phyloP scores from a whole-genome alignment of 2,797 vertebrate species.

The Periophthalmus magnuspinnatus region DNA sequence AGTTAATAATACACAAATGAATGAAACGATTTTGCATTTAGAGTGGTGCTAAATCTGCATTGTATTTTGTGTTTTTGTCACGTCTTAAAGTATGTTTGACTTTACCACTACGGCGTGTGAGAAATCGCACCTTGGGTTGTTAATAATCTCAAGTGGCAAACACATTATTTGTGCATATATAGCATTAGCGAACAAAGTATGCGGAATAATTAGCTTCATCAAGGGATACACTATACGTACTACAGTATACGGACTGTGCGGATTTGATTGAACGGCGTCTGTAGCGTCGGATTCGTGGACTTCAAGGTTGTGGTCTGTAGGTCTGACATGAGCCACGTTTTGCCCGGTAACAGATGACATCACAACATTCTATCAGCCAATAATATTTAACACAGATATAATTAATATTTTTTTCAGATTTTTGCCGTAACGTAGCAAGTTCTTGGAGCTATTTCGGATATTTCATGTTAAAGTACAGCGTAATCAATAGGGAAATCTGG shows the following conservation, averaged over 20 bases:
- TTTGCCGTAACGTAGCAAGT: too few species aligned
- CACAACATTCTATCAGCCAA: too few species aligned
- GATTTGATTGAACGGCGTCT: not conserved
- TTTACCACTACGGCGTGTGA: not conserved
- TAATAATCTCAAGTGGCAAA: not conserved
- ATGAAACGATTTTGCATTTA: not conserved
- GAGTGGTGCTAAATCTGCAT: not conserved
- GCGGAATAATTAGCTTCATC: not conserved
- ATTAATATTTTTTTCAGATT: too few species aligned
- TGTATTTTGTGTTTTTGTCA: not conserved
- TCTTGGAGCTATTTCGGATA: too few species aligned
- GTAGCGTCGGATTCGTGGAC: not conserved
- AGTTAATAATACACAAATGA: not conserved
- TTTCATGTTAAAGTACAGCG: too few species aligned
- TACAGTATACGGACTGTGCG: not conserved
- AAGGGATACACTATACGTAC: conserved; percentile 3
- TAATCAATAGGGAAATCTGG: too few species aligned
- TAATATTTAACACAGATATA: too few species aligned
- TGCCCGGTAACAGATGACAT: too few species aligned
- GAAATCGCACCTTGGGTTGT: not conserved
- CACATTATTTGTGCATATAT: conserved; percentile 2
- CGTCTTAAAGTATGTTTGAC: not conserved
- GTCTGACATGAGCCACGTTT: too few species aligned
- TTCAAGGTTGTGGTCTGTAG: not conserved
- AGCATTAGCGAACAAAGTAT: too few species aligned